Evolutionary conservation across 2,113 vertebrate genomes (phyloP).

Genomic region (Gymnobelideus leadbeateri): DNA sequence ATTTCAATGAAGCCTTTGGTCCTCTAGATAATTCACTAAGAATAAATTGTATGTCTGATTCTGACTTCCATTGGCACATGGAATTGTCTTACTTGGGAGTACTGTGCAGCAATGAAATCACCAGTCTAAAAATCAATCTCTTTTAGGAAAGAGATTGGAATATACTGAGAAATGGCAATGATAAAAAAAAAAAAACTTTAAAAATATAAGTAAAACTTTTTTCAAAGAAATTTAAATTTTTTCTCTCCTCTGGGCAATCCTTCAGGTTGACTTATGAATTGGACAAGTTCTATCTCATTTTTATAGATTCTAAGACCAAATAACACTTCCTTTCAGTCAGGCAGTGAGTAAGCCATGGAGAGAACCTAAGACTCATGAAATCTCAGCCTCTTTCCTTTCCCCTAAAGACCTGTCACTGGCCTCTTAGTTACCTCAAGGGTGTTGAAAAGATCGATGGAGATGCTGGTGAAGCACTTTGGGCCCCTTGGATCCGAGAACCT

Average conservation of each 20-base stretch:
- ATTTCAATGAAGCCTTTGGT: background rate
- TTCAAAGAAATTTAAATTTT: background rate
- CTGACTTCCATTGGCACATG: background rate
- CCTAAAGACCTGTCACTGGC: conserved; percentile 56
- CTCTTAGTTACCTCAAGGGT: conserved; percentile 69
- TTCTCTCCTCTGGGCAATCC: background rate
- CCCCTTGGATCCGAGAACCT: conserved; percentile 46
- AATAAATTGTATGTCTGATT: conserved; percentile 26
- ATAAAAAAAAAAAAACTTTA: too few relatives aligned
- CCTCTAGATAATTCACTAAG: background rate
- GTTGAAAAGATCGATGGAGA: conserved; percentile 58
- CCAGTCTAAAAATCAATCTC: background rate
- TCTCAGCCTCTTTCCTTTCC: background rate
- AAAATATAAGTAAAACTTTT: background rate
- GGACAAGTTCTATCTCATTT: background rate
- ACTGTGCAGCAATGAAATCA: background rate
- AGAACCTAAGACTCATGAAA: conserved; percentile 53
- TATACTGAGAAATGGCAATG: background rate
- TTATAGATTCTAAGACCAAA: background rate
- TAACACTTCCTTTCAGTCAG: conserved; percentile 32
- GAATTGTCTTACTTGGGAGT: background rate
- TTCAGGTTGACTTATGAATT: background rate
- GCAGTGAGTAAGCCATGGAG: conserved; percentile 58
- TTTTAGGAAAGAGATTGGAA: background rate
- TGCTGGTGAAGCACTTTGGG: conserved; percentile 31